Evolutionary conservation across 1,140 invertebrate genomes (phyloP).

Genomic region (Ctenoplectra terminalis): DNA sequence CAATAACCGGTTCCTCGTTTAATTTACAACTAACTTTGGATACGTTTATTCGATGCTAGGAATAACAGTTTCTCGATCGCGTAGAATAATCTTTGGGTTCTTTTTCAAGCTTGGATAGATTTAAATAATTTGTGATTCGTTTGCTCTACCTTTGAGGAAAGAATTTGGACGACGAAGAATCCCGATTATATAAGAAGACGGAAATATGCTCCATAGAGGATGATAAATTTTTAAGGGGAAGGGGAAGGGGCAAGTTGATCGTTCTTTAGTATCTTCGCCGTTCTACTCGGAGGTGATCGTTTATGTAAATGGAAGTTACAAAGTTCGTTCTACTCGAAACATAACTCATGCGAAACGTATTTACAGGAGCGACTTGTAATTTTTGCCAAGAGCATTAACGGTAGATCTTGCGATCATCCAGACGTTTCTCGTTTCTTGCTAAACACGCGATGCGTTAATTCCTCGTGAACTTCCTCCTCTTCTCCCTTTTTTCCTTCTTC

Average conservation of each 20-base stretch:
- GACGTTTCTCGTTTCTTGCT: background rate
- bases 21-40: too few species aligned
- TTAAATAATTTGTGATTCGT: background rate
- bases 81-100: too few species aligned
- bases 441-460: background rate
- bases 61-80: too few species aligned
- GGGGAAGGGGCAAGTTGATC: background rate
- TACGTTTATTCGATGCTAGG: too few species aligned
- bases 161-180: background rate
- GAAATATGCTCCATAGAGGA: background rate
- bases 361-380: background rate
- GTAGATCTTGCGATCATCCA: background rate
- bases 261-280: background rate
- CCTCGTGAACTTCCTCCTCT: background rate
- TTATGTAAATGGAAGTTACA: background rate
- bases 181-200: background rate
- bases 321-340: background rate
- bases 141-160: background rate
- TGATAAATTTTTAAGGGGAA: background rate
- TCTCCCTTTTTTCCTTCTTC: too few species aligned
- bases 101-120: too few species aligned
- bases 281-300: background rate
- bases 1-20: conserved; percentile 11
- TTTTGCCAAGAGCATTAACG: background rate
- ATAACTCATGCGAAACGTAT: background rate